Evolutionary conservation across 2,797 vertebrate species (phyloP).

Genomic region (Euphonia xanthogaster): DNA sequence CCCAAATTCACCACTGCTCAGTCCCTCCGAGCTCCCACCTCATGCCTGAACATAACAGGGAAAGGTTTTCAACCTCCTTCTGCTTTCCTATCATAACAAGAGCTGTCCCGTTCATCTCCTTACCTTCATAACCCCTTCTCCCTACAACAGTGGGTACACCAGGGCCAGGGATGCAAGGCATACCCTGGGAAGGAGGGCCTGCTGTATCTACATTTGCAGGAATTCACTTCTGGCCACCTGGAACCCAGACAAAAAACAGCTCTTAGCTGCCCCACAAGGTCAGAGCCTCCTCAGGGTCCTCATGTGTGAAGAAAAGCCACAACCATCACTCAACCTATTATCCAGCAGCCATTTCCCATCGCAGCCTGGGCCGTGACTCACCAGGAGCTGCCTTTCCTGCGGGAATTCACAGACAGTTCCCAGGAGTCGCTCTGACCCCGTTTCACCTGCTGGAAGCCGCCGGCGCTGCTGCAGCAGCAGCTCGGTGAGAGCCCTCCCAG

Average conservation of each 20-base stretch:
- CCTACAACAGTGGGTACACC: rapidly evolving
- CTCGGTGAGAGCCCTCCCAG: neutral
- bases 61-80: neutral
- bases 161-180: neutral
- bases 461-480: neutral
- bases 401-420: neutral
- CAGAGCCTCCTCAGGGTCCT: neutral
- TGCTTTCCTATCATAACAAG: rapidly evolving
- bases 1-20: neutral
- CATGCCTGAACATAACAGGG: rapidly evolving
- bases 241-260: neutral
- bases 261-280: neutral
- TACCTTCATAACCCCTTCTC: neutral
- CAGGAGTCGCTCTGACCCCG: neutral
- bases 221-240: neutral
- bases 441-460: neutral
- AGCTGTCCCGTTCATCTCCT: neutral
- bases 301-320: neutral
- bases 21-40: neutral
- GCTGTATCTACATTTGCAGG: neutral
- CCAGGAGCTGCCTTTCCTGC: neutral
- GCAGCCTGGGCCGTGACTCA: neutral
- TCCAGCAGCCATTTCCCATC: neutral
- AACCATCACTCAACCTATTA: neutral
- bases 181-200: neutral